These are phyloP conservation scores for Ctenopoma kingsleyae DNA, from an alignment of 2,797 vertebrate species.

Conservation along the genomic window DNA sequence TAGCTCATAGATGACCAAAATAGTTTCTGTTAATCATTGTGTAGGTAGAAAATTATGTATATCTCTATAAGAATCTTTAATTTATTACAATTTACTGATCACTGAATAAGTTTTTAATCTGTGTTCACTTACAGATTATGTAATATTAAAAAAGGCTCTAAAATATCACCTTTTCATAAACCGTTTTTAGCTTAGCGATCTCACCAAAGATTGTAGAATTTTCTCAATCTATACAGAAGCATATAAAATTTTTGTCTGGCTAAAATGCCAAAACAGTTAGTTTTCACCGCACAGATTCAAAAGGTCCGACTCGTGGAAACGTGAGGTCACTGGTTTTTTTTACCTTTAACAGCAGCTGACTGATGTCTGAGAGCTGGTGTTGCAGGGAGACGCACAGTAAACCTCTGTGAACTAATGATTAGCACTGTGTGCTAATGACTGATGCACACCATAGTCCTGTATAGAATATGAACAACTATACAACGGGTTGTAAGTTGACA, in stretches of 20 bases:
- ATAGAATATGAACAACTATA: no score
- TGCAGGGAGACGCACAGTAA: neutral
- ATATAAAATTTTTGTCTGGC: neutral
- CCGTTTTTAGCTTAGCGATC: neutral
- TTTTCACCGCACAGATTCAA: no score
- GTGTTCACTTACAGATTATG: constrained; percentile 1
- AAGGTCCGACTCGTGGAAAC: no score
- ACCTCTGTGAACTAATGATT: neutral
- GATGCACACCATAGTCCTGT: no score
- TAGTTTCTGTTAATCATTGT: neutral
- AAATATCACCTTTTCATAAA: constrained; percentile 10
- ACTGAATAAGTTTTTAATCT: neutral
- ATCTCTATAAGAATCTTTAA: neutral
- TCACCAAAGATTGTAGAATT: neutral
- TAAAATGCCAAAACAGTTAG: no score
- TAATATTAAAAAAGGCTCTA: neutral
- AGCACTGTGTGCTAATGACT: no score
- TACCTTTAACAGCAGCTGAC: no score
- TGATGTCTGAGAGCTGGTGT: neutral
- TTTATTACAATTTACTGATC: neutral
- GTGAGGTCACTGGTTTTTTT: no score
- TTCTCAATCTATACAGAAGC: neutral
- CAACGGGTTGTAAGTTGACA: no score
- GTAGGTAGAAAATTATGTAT: neutral
- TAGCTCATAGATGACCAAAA: no score